Evolutionary conservation across 1,140 invertebrate genomes (phyloP).

Genomic region (Arion vulgaris): DNA sequence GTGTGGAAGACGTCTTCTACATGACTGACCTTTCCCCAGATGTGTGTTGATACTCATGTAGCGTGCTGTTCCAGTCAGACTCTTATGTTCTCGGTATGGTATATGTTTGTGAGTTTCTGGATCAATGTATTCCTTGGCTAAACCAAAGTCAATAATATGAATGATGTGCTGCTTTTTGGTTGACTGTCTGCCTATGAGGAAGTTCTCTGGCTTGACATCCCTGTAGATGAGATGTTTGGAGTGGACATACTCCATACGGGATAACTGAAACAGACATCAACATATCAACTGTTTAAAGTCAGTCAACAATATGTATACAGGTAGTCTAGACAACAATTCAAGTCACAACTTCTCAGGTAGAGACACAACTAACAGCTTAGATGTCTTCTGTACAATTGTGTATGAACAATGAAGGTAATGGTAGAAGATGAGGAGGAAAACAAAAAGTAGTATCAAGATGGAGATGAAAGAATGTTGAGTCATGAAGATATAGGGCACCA

Average conservation of each 20-base stretch:
- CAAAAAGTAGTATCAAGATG: too few species aligned
- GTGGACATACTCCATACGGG: constrained; percentile 98
- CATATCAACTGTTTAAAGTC: too few species aligned
- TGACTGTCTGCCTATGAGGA: constrained; percentile 97
- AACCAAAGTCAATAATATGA: constrained; percentile 98
- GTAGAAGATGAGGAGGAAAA: too few species aligned
- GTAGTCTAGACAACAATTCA: too few species aligned
- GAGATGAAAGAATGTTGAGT: too few species aligned
- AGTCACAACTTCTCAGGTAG: too few species aligned
- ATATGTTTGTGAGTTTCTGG: constrained; percentile 98
- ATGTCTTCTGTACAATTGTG: too few species aligned
- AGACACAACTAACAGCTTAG: too few species aligned
- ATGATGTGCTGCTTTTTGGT: constrained; percentile 99
- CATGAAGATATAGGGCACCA: too few species aligned
- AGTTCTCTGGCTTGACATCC: constrained; percentile 99
- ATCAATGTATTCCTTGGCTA: constrained; percentile 99
- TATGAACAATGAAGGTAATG: too few species aligned
- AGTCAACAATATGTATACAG: too few species aligned
- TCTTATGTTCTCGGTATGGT: constrained; percentile 99
- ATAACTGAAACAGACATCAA: constrained; percentile 65
- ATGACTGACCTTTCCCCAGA: constrained; percentile 90
- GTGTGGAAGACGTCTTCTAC: too few species aligned
- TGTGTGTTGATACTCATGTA: constrained; percentile 99
- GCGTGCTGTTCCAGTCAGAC: constrained; percentile 93
- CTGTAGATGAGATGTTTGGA: constrained; percentile 99